Evolutionary conservation across 1,140 invertebrate species (phyloP), one percentile per base, ranked within the genome.

Genomic region (Drosophila saltans): DNA sequence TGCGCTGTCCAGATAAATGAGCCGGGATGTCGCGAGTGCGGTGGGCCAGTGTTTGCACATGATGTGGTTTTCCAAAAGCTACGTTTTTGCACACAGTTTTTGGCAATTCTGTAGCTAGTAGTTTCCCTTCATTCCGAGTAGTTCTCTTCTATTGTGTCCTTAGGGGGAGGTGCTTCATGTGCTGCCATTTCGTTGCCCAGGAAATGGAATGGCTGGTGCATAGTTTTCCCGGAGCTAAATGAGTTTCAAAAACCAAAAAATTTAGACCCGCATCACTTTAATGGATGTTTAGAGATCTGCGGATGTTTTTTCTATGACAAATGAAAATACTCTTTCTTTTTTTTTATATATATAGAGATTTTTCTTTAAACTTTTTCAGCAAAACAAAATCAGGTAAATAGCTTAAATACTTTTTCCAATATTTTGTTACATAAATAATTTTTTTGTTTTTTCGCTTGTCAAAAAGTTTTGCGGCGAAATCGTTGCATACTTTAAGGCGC

Each of bases 401-500:
- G 33, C 33, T 5, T 4, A 36, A 36, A 2, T 36, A 36, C 33
- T 52, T 33, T 52, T 24, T 24, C 28, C 21, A 39, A 4, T n/a
- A n/a, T 9, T 62, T 28, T 39, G 21, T 59, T 36, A 36, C 33
- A 36, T 30, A 30, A 30, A 30, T 30, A 30, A 30, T 41, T 16
- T 30, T 40, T 21, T 16, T 21, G 16, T 33, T 60, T 11, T 36
- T 16, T 55, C 43, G 55, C 39, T 24, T 43, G 40, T 67, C 55
- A 26, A 36, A 21, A 52, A 52, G 21, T 52, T 52, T 52, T 52
- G 45, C 21, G 45, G 45, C 21, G n/a, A 48, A 52, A 52, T 11
- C 45, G 45, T 52, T 52, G 45, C 45, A 52, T 52, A 52, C 45
- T 52, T 52, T 6, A 9, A 5, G 24, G 45, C 21, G 67, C 45